Evolutionary conservation across 64 coral and sea anemone species (phyloP).

Genomic region (Porites australiensis): DNA sequence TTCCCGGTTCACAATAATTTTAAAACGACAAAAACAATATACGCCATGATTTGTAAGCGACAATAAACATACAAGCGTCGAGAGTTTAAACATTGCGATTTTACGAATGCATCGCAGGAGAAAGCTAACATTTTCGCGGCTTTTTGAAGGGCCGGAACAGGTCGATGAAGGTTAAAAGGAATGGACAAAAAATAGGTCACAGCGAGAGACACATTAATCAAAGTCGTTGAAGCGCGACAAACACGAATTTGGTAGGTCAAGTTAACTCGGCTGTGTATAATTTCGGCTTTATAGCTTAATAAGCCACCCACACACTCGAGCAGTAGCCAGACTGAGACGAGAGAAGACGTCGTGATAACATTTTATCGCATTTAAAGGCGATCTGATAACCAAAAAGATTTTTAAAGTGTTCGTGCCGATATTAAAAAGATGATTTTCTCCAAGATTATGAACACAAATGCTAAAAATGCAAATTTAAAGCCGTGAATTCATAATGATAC

Average conservation of each 20-base stretch:
- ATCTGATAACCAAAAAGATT: slow-evolving; percentile 21
- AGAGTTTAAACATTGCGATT: neutral
- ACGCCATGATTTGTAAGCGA: neutral
- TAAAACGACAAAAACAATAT: neutral
- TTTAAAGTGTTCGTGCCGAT: slow-evolving; percentile 7
- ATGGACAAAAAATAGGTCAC: neutral
- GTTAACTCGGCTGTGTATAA: slow-evolving; percentile 20
- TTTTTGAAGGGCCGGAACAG: neutral
- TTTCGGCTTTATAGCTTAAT: slow-evolving; percentile 35
- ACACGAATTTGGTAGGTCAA: slow-evolving; percentile 10
- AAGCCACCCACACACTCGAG: slow-evolving; percentile 25
- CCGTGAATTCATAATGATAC: slow-evolving; percentile 22
- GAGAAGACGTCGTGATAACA: neutral
- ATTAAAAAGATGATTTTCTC: slow-evolving; percentile 13
- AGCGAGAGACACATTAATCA: neutral
- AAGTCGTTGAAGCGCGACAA: neutral
- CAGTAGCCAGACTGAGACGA: neutral
- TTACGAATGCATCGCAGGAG: neutral
- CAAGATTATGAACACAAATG: slow-evolving; percentile 15
- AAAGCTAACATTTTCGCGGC: neutral
- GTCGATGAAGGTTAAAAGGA: neutral
- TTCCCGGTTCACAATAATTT: neutral
- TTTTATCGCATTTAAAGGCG: slow-evolving; percentile 27
- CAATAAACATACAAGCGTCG: slow-evolving; percentile 37
- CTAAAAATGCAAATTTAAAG: slow-evolving; percentile 40